Percentiles rank a stretch among this genome's conserved stretches.
Evolutionary conservation across 1,140 invertebrate species (phyloP).

Genomic region (Aphidius ervi): DNA sequence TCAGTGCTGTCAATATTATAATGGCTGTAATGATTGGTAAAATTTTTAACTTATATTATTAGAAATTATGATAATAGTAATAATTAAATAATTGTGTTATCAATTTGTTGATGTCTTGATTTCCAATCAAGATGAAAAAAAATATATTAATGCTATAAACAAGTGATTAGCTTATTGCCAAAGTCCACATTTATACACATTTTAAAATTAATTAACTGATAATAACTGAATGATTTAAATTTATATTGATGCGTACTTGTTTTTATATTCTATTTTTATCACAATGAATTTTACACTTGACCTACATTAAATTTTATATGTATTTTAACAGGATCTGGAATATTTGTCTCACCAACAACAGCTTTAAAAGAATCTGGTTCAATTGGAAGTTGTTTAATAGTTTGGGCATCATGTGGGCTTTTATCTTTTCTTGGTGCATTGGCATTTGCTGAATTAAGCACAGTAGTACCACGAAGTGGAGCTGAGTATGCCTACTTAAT

Average conservation of each 20-base stretch:
- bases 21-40: slow-evolving; percentile 78
- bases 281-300: too few species aligned
- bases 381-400: slow-evolving; percentile 73
- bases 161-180: too few species aligned
- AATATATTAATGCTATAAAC: too few species aligned
- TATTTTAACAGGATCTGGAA: slow-evolving; percentile 70
- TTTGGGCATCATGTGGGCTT: slow-evolving; percentile 79
- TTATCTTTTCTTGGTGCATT: slow-evolving; percentile 79
- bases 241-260: too few species aligned
- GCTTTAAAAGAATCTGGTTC: slow-evolving; percentile 77
- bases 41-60: neutral
- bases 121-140: too few species aligned
- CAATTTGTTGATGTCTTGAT: too few species aligned
- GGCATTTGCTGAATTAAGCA: slow-evolving; percentile 77
- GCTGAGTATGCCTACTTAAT: slow-evolving; percentile 80
- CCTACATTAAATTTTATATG: too few species aligned
- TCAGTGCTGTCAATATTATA: slow-evolving; percentile 76
- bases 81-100: too few species aligned
- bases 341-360: slow-evolving; percentile 83
- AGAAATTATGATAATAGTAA: neutral
- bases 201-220: too few species aligned
- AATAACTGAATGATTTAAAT: too few species aligned
- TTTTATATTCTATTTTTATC: too few species aligned
- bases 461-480: slow-evolving; percentile 75
- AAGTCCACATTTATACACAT: too few species aligned